phyloP scores from a whole-genome alignment of 1,140 invertebrate genomes.

The Palaemon carinicauda region DNA sequence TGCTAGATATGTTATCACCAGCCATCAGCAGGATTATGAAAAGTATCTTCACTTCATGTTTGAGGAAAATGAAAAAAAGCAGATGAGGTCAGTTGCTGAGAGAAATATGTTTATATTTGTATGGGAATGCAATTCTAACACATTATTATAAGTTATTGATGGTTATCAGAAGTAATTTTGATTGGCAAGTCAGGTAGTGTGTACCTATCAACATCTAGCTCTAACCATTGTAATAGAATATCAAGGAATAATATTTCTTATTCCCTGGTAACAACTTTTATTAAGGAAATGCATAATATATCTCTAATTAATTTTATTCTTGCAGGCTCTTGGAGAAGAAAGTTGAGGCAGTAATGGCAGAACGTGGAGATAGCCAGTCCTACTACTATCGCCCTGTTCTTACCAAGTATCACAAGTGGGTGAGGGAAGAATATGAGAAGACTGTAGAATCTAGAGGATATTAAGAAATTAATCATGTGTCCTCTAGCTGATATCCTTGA shows the following conservation, averaged over 20 bases:
- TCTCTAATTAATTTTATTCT: slow-evolving; percentile 60
- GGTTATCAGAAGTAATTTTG: too few species aligned
- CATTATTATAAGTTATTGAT: too few species aligned
- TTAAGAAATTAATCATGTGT: neutral
- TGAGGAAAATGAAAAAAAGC: slow-evolving; percentile 75
- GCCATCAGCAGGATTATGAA: slow-evolving; percentile 83
- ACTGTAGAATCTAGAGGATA: slow-evolving; percentile 61
- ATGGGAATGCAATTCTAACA: too few species aligned
- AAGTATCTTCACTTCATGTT: slow-evolving; percentile 76
- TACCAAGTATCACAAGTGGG: slow-evolving; percentile 73
- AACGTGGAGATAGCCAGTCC: slow-evolving; percentile 83
- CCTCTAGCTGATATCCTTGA: too few species aligned
- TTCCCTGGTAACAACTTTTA: too few species aligned
- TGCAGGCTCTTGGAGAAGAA: slow-evolving; percentile 72
- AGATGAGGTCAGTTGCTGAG: slow-evolving; percentile 67
- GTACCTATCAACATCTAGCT: too few species aligned
- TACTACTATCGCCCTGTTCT: slow-evolving; percentile 79
- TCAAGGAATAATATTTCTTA: too few species aligned
- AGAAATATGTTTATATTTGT: neutral
- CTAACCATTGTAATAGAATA: too few species aligned
- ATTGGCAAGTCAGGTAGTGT: too few species aligned
- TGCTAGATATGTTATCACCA: slow-evolving; percentile 71
- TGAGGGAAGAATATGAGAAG: slow-evolving; percentile 62
- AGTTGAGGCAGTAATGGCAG: slow-evolving; percentile 76
- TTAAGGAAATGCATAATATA: too few species aligned